Conservation (phyloP, 2,113 vertebrate species). For the Xyrauchen texanus region DNA sequence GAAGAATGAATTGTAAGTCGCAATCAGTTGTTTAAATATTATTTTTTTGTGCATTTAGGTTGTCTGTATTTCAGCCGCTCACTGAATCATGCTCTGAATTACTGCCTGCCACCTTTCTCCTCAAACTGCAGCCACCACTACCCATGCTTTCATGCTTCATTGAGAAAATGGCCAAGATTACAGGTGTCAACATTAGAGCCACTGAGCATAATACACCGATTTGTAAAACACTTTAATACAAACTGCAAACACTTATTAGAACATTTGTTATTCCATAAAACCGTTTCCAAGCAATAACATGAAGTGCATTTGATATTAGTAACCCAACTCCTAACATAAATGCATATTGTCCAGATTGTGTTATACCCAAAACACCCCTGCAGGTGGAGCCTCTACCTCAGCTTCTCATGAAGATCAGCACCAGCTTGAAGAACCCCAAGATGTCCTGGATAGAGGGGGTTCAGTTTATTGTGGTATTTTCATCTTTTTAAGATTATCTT, state of each 20-base stretch:
- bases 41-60: conserved; percentile 56
- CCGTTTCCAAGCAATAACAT: not conserved
- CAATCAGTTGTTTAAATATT: no score
- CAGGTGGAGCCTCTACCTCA: conserved; percentile 71
- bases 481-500: not conserved
- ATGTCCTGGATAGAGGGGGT: conserved; percentile 44
- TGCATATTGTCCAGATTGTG: conserved; percentile 45
- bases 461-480: conserved; percentile 61
- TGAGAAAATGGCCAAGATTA: conserved; percentile 72
- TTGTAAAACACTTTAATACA: not conserved
- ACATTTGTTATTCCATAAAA: no score
- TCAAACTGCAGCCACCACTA: conserved; percentile 75
- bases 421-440: not conserved
- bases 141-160: conserved; percentile 69
- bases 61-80: conserved; percentile 63
- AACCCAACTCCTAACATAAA: not conserved
- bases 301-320: not conserved
- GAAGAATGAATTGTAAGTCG: no score
- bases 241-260: no score
- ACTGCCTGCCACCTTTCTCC: conserved; percentile 76
- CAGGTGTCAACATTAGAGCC: conserved; percentile 63
- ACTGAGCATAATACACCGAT: not conserved
- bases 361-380: conserved; percentile 64
- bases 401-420: conserved; percentile 56
- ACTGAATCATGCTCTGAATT: conserved; percentile 62